Evolutionary conservation across 2,888 invertebrate genomes (phyloP), one percentile per base, ranked within the genome.

Genomic region (Acanthosepion lycidas): DNA sequence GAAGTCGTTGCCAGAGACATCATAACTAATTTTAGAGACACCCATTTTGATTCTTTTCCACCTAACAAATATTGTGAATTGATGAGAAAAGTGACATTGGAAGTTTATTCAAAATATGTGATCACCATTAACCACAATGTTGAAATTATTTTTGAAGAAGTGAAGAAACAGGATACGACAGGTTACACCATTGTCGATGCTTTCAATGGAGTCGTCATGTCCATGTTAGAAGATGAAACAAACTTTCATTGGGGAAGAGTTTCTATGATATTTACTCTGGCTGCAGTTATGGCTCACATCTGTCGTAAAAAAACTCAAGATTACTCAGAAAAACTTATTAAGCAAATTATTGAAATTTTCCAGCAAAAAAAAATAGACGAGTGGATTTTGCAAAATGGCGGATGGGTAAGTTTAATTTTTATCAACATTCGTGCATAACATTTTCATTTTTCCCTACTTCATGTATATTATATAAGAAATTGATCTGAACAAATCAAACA

Each of bases 311-410:
- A 59, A 20, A 26, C 26, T 26, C 94, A 64, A n/a, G 94, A 94
- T 23, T 59, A 33, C n/a, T n/a, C 94, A 64, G 53, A 59, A 42
- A 42, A 94, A 42, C 64, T 55, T 15, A 20, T 48, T 55, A 64
- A 64, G n/a, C 94, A 94, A 6, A 94, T 94, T 15, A 18, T 18
- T 18, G 5, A 94, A 55, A 42, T 94, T 20, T 42, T 94, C 33
- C 53, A 33, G 51, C 12, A 48, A 26, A 23, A 59, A n/a, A 93
- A n/a, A 48, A 20, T 94, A 26, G 94, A 64, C 18, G 33, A 33
- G 8, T 94, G 94, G 94, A 94, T 94, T 55, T 33, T 55, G n/a
- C 20, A 94, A 55, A n/a, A 94, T 55, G 59, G 94, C 94, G 94
- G 94, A 64, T 94, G 94, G 94, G 94, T 94, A 55, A 64, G 94